phyloP scores from a whole-genome alignment of 2,888 invertebrate species.

The Apantesis nais region DNA sequence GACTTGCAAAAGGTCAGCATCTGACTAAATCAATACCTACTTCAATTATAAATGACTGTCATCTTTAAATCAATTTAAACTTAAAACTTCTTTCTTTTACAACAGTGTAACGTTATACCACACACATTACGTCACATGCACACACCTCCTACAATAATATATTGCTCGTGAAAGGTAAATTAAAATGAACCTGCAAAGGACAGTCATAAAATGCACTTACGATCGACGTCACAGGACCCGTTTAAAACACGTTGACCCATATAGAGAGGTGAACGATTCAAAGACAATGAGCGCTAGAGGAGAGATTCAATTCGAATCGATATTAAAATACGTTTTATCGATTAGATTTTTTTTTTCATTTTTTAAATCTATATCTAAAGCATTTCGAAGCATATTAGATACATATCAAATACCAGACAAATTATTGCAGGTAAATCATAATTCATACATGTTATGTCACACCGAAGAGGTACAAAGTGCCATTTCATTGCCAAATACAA shows the following conservation, averaged over 20 bases:
- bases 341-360: not conserved
- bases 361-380: not conserved
- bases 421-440: too few species aligned
- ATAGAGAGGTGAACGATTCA: conserved; percentile 60
- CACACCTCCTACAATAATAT: conserved; percentile 5
- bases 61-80: not conserved
- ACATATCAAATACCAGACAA: too few species aligned
- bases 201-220: conserved; percentile 43
- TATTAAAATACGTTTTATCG: not conserved
- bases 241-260: conserved; percentile 72
- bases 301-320: conserved; percentile 23
- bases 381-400: not conserved
- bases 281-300: conserved; percentile 35
- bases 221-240: conserved; percentile 61
- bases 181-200: conserved; percentile 27
- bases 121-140: not conserved
- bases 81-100: not conserved
- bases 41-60: not conserved
- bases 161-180: conserved; percentile 17
- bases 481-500: not conserved
- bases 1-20: not conserved
- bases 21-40: not conserved
- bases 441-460: not conserved
- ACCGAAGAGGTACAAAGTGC: not conserved
- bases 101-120: conserved; percentile 1